Conservation (phyloP, 2,888 invertebrate genomes). For the Heliconius charithonia region DNA sequence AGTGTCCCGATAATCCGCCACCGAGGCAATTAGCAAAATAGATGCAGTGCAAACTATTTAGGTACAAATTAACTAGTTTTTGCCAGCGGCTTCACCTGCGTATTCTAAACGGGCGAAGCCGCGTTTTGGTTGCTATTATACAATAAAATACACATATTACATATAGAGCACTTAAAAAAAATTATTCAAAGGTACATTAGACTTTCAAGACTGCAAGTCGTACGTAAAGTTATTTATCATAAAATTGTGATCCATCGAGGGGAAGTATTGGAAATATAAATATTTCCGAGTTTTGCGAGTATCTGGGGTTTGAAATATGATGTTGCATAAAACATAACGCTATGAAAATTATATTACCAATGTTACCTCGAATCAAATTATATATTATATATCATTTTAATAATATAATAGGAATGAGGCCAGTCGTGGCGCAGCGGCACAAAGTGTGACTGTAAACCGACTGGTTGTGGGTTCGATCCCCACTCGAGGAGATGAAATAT, state of each 20-base stretch:
- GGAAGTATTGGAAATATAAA: background rate
- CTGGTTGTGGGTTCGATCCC: too few species aligned
- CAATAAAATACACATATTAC: background rate
- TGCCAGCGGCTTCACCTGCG: background rate
- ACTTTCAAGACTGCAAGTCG: constrained; percentile 4
- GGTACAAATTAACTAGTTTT: background rate
- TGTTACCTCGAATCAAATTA: background rate
- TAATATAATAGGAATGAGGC: too few species aligned
- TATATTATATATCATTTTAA: background rate
- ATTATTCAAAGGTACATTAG: constrained; percentile 12
- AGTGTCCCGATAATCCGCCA: background rate
- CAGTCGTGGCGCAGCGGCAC: too few species aligned
- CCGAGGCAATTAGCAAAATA: constrained; percentile 5
- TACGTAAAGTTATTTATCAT: constrained; percentile 10
- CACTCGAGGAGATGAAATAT: too few species aligned
- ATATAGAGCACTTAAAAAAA: background rate
- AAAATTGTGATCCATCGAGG: constrained; percentile 13
- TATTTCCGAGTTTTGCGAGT: background rate
- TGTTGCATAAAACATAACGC: constrained; percentile 25
- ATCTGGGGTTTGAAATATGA: constrained; percentile 13
- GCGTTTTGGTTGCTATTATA: too few species aligned
- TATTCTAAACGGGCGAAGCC: background rate
- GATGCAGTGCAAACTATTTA: background rate
- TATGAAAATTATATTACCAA: background rate
- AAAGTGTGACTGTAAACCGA: too few species aligned